Base-by-base conservation (phyloP, 2,888 invertebrate genomes). In the Drosophila monieri region DNA sequence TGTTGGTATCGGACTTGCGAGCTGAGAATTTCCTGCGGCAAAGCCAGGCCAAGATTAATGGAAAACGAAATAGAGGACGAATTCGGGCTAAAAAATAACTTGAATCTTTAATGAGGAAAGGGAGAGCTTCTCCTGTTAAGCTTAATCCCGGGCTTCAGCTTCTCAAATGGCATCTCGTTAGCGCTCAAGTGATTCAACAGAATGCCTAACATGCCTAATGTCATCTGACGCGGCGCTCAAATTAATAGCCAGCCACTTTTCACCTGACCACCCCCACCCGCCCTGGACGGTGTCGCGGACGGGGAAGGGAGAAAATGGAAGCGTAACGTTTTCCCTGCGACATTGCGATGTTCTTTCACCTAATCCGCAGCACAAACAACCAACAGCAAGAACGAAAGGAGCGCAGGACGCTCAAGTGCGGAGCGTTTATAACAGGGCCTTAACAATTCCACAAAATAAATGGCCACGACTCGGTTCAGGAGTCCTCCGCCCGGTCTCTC, bases 191-290 rank as follows among this genome's bases (percentile, higher is more conserved):
- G 80, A 80, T 80, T 80, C 80, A 80, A 80, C 86, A 80, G 80
- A 80, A 80, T 80, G 86, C 80, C 86, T 80, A 84, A 86, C 87
- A 81, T 86, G 76, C 81, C 87, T 84, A 86, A 84, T 86, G 81
- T 80, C 87, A 80, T 86, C 86, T 81, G 78, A 74, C 81, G 57
- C 78, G 84, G 80, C 78, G 68, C 74, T 84, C 80, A 80, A 86
- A 81, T 86, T 81, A 81, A 81, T 81, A 86, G 81, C 81, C 77
- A 69, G 67, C 78, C 85, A 81, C 87, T 81, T 81, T 86, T 81
- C 81, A 81, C 81, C 81, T 81, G 81, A 78, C 81, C 87, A 80
- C 41, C 65, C 60, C 49, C 64, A 23, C 37, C 35, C 27, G 9
- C 14, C 14, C 27, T 15, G 37, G 44, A n/a, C 18, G 15, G 18